Evolutionary conservation across 2,113 vertebrate species (phyloP), one percentile per base, ranked within the genome.

Genomic region (Stictonetta naevosa): DNA sequence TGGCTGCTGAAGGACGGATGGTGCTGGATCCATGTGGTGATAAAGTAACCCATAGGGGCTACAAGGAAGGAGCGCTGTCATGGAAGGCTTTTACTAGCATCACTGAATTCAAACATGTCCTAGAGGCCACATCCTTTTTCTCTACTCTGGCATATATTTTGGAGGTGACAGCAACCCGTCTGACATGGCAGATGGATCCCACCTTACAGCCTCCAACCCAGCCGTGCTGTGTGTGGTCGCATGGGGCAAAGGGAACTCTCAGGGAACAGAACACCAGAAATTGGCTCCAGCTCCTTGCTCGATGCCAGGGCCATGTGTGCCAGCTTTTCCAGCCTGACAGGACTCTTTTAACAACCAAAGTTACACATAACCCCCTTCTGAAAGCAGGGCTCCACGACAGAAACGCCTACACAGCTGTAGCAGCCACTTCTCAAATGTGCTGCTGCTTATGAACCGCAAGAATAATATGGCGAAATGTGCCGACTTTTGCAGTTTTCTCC

Each of bases 391-490:
- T 92, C 88, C 0, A 2, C 81, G 90, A 64, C 83, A 85, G 93
- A 89, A 96, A 91, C 7, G 16, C 96, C 95, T 97, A 80, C 92
- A 67, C 80, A 91, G 92, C 93, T 97, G 89, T 64, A 93, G 58
- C 46, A 84, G 67, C 76, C 71, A 22, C 88, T 84, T 95, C 92
- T 89, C 81, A 93, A 93, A 90, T 31, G 64, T 48, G 72, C 87
- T 28, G 13, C 86, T 93, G 85, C 84, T 83, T 93, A 78, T 92
- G 93, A 94, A 66, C 91, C 67, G 64, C 94, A 88, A 97, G 93
- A 96, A 92, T 96, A 89, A 95, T 96, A 94, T 55, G 72, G 83
- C 2, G 11, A 94, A 98, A 98, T 95, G 78, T 97, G 96, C 94
- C 90, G 85, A 93, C 95, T 93, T 96, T 67, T 96, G 92, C 95